Evolutionary conservation across 2,113 vertebrate species (phyloP), one percentile per base, ranked within the genome.

Genomic region (Rhizomys pruinosus): DNA sequence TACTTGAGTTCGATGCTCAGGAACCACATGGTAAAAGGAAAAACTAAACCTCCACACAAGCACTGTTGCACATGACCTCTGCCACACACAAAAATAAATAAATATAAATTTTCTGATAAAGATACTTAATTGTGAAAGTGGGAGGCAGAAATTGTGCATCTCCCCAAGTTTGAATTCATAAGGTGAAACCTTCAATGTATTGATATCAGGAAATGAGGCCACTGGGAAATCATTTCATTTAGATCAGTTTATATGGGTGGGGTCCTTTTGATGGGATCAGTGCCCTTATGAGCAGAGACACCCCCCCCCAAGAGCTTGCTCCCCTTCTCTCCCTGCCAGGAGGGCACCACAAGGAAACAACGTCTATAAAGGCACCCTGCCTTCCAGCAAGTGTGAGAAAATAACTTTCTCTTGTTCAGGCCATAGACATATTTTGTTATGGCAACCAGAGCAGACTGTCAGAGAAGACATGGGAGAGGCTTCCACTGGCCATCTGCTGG

Each of bases 401-500:
- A 66, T 34, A 66, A 64, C 19, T 20, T 37, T 37, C 55, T 17
- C 13, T 5, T 22, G 47, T 42, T 59, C 19, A 71, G 13, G 25
- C 16, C 17, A n/a, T 11, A 2, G 0, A 12, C 20, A 29, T 25
- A 25, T 2, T 85, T 29, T 23, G 22, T 34, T 27, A 47, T 0
- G 10, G 59, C 13, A 82, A 66, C 27, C 74, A 0, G 0, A 10
- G 7, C 17, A 9, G 23, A 89, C 1, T 9, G 34, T 61, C 29
- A 16, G 7, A 25, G 32, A 73, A 1, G 0, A 7, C 63, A 52
- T 22, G 0, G 29, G 37, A 39, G 22, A 72, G 81, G 74, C 17
- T 25, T 84, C 32, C 39, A 34, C 0, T 3, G 15, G 68, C 59
- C 9, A 7, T 44, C 1, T 5, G 10, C 23, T 44, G 55, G 68